Conservation (phyloP, 1,140 invertebrate genomes). For the Drosophila subpulchrella region DNA sequence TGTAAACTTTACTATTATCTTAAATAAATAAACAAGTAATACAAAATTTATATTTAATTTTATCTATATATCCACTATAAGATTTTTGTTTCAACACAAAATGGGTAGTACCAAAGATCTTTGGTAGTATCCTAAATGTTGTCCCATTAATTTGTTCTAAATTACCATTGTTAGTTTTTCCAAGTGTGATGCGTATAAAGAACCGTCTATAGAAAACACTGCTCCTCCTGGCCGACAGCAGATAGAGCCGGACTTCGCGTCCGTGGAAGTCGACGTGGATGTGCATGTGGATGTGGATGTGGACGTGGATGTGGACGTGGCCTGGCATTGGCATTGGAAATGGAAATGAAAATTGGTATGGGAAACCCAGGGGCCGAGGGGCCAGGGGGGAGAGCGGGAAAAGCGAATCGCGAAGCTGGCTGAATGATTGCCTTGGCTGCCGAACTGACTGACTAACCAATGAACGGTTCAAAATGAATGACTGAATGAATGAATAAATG, state of each 20-base stretch:
- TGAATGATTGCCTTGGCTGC: slow-evolving; percentile 76
- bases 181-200: slow-evolving; percentile 35
- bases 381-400: not conserved
- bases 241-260: slow-evolving; percentile 30
- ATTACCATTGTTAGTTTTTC: slow-evolving; percentile 1
- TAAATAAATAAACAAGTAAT: no score
- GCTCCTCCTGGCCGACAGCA: slow-evolving; percentile 34
- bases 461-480: slow-evolving; percentile 77
- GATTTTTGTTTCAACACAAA: no score
- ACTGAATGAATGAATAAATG: slow-evolving; percentile 83
- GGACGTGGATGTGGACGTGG: slow-evolving; percentile 27
- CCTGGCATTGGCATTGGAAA: slow-evolving; percentile 50
- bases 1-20: no score
- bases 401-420: slow-evolving; percentile 45
- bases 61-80: no score
- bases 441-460: slow-evolving; percentile 81
- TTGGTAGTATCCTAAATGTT: no score
- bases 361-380: not conserved
- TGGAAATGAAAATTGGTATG: slow-evolving; percentile 28
- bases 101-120: no score
- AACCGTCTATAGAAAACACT: slow-evolving; percentile 66
- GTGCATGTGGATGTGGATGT: slow-evolving; percentile 6
- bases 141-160: not conserved
- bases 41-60: no score
- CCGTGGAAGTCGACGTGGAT: slow-evolving; percentile 23